Evolutionary conservation across 2,113 vertebrate species (phyloP).

Genomic region (Mionectes macconnelli): DNA sequence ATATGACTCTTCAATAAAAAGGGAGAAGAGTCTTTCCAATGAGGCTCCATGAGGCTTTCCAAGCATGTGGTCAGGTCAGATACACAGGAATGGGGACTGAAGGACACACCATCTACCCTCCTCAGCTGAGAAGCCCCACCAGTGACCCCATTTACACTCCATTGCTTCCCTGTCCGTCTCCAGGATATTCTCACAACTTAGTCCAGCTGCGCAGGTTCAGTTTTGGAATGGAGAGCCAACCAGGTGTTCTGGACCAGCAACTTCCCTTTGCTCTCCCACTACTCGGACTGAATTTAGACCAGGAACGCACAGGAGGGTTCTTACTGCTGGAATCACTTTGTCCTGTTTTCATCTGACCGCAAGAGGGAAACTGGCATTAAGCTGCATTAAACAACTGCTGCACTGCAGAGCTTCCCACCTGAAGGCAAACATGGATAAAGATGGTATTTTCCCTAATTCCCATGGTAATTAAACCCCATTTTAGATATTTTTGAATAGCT

Average conservation of each 20-base stretch:
- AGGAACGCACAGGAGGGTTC: not conserved
- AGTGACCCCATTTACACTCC: not conserved
- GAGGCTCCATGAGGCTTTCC: not conserved
- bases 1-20: fast-evolving
- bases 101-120: not conserved
- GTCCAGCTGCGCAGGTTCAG: not conserved
- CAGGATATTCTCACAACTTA: fast-evolving
- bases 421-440: not conserved
- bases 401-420: not conserved
- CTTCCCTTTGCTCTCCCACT: not conserved
- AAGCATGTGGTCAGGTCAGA: not conserved
- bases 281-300: not conserved
- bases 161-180: fast-evolving
- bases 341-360: not conserved
- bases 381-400: not conserved
- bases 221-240: not conserved
- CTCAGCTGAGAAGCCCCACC: not conserved
- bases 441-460: not conserved
- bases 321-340: not conserved
- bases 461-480: not conserved
- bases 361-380: not conserved
- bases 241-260: not conserved
- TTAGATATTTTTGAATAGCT: not conserved
- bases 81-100: not conserved
- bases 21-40: not conserved